Evolutionary conservation across 2,113 vertebrate genomes (phyloP), one percentile per base, ranked within the genome.

Genomic region (Poeciliopsis prolifica): DNA sequence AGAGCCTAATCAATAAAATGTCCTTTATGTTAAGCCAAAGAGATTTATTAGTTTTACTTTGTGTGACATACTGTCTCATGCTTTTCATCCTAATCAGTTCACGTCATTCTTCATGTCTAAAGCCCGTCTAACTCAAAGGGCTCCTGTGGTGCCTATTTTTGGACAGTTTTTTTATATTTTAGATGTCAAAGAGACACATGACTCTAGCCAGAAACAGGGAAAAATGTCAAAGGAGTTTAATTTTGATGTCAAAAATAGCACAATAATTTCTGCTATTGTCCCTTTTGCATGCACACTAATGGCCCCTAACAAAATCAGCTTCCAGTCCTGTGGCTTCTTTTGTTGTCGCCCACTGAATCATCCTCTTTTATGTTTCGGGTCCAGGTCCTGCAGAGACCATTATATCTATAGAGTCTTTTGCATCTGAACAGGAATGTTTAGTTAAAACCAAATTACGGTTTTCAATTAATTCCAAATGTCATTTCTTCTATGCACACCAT

Each of bases 101-200:
- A 35, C 2, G 31, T 58, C 22, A 44, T 35, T 28, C 17, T 62
- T 70, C 3, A 5, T 58, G 72, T 72, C 75, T 51, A 51, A 68
- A 42, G 68, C 24, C 31, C 4, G 7, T 19, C 26, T 15, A 22
- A 29, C 66, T 72, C 64, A 62, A 40, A 74, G 70, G 15, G 61
- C 37, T 63, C 74, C 42, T 54, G 26, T 74, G 15, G 13, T 42
- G 26, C 17, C 67, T 33, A 78, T 67, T 58, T 63, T 26, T 35
- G 19, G 29, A 44, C 19, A 9, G 22, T 40, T 31, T 17, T 58
- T 68, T 77, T 35, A n/a, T 61, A 28, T 6, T 54, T 15, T 26
- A 54, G 26, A 66, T 42, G 48, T 44, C 70, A 4, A 65, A 29
- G 35, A n/a, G n/a, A 70, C 3, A n/a, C 24, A 24, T 17, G 33